Percentiles rank a stretch among this genome's conserved stretches.
Conservation (phyloP, 2,113 vertebrate genomes). For the Plestiodon gilberti region DNA sequence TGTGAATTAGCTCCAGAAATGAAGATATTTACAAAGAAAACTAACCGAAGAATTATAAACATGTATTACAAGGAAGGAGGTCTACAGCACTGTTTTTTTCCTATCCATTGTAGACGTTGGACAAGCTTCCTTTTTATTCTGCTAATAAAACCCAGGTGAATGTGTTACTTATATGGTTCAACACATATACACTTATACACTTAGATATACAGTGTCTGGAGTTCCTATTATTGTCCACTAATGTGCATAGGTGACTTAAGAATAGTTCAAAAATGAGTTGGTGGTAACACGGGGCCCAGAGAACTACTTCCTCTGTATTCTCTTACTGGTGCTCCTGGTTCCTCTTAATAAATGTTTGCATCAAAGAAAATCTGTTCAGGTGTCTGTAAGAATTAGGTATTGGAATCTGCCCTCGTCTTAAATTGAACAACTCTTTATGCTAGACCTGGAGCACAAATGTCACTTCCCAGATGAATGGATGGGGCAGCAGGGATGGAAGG, state of each 20-base stretch:
- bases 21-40: conserved; percentile 5
- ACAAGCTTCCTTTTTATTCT: background rate
- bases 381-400: background rate
- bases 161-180: too few relatives aligned
- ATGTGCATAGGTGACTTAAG: too few relatives aligned
- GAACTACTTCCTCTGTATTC: background rate
- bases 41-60: background rate
- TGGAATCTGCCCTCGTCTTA: background rate
- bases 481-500: background rate
- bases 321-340: background rate
- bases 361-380: background rate
- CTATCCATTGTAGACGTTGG: background rate
- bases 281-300: background rate
- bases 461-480: background rate
- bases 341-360: background rate
- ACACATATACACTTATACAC: too few relatives aligned
- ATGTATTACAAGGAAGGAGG: background rate
- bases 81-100: background rate
- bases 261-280: too few relatives aligned
- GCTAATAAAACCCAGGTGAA: background rate
- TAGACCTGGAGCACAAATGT: background rate
- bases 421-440: background rate
- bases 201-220: too few relatives aligned
- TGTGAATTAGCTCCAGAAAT: conserved; percentile 2
- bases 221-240: too few relatives aligned